Conservation (phyloP, 2,888 invertebrate genomes). For the Coenonympha glycerion region DNA sequence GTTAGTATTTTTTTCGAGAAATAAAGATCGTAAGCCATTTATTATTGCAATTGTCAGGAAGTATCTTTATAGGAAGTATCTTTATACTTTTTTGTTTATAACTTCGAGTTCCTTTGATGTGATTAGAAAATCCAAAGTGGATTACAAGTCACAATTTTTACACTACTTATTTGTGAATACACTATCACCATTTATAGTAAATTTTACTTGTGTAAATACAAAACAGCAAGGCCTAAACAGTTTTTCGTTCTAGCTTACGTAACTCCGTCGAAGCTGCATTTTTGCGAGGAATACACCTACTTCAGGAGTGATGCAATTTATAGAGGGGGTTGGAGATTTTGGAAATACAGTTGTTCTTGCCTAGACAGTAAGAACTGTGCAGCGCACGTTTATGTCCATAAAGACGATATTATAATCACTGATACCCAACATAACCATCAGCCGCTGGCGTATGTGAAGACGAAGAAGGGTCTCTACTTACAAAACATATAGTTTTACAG, state of each 20-base stretch:
- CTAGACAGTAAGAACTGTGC: constrained; percentile 32
- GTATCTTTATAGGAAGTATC: too few relatives aligned
- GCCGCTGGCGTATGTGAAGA: constrained; percentile 28
- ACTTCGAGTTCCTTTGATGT: too few relatives aligned
- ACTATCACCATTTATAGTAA: too few relatives aligned
- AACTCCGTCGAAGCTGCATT: constrained; percentile 29
- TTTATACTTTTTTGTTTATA: too few relatives aligned
- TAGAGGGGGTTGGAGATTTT: constrained; percentile 26
- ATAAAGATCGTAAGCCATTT: too few relatives aligned
- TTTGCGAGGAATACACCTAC: constrained; percentile 33
- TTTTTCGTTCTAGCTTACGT: constrained; percentile 21
- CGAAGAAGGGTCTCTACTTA: constrained; percentile 18
- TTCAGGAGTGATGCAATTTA: constrained; percentile 24
- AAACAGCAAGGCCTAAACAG: too few relatives aligned
- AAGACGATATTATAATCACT: constrained; percentile 27
- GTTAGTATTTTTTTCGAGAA: too few relatives aligned
- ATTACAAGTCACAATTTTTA: too few relatives aligned
- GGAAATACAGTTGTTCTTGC: constrained; percentile 35
- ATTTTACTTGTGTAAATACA: too few relatives aligned
- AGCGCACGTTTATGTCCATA: constrained; percentile 32
- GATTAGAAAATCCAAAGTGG: too few relatives aligned
- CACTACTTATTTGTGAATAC: too few relatives aligned
- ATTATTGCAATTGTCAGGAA: too few relatives aligned
- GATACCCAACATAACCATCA: constrained; percentile 34
- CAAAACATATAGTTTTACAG: constrained; percentile 1